Percentiles rank a stretch among this genome's conserved stretches.
phyloP scores from a whole-genome alignment of 1,140 invertebrate genomes.

The Eumeta japonica region DNA sequence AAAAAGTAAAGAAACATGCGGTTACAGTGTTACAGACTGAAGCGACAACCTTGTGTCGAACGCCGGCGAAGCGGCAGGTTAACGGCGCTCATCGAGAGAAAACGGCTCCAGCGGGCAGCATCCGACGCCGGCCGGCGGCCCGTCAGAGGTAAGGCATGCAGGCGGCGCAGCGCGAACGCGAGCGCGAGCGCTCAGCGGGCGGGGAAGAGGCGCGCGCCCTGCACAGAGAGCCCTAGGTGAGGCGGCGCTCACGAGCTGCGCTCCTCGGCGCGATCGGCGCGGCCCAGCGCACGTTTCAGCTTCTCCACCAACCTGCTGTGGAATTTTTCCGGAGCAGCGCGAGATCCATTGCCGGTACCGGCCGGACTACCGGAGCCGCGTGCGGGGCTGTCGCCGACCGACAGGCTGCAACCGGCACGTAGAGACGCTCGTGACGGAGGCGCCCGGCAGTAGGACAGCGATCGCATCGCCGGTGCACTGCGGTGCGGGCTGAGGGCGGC shows the following conservation, averaged over 20 bases:
- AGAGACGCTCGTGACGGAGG: constrained; percentile 59
- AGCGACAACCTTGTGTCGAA: too few relatives aligned
- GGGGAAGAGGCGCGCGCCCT: constrained; percentile 42
- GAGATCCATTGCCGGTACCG: constrained; percentile 48
- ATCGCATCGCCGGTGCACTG: constrained; percentile 65
- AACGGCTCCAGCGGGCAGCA: too few relatives aligned
- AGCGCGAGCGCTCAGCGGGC: constrained; percentile 32
- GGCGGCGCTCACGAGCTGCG: constrained; percentile 41
- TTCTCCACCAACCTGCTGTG: constrained; percentile 82
- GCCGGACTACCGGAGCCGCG: constrained; percentile 60
- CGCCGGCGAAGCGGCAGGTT: too few relatives aligned
- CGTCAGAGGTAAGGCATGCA: constrained; percentile 53
- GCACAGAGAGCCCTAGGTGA: constrained; percentile 46
- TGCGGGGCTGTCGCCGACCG: constrained; percentile 57
- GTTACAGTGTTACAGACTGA: too few relatives aligned
- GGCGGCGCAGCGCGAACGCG: constrained; percentile 42
- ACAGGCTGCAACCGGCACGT: too few relatives aligned
- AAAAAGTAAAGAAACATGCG: too few relatives aligned
- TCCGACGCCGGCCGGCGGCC: too few relatives aligned
- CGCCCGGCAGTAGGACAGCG: constrained; percentile 60
- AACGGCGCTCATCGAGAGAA: too few relatives aligned
- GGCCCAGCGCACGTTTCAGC: constrained; percentile 72
- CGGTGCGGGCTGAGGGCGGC: constrained; percentile 64
- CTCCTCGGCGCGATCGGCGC: constrained; percentile 54
- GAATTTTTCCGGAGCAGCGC: constrained; percentile 76